Conservation (phyloP, 2,797 vertebrate genomes). For the Cirrhinus mrigala region DNA sequence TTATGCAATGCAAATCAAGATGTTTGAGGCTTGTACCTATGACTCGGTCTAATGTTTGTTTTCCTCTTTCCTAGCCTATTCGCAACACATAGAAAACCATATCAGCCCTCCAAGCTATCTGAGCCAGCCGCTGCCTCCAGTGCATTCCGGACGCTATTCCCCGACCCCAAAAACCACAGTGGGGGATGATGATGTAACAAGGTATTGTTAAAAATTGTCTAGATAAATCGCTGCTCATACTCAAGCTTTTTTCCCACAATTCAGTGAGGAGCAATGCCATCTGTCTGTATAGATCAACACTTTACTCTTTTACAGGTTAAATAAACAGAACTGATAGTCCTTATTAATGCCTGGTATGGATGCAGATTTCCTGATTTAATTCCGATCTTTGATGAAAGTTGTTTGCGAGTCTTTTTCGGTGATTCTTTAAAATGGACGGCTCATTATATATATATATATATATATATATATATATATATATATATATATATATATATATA, state of each 20-base stretch:
- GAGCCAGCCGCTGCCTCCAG: slow-evolving; percentile 82
- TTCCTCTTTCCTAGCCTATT: slow-evolving; percentile 81
- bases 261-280: neutral
- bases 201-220: slow-evolving; percentile 75
- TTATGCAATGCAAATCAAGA: neutral
- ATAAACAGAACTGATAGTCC: neutral
- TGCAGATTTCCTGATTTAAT: neutral
- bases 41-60: slow-evolving; percentile 10
- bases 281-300: neutral
- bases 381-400: neutral
- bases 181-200: slow-evolving; percentile 90
- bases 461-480: no score
- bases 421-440: neutral
- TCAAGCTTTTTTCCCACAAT: neutral
- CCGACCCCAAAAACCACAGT: slow-evolving; percentile 87
- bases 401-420: neutral
- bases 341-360: neutral
- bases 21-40: neutral
- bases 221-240: neutral
- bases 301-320: neutral
- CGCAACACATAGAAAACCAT: slow-evolving; percentile 93
- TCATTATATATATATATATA: no score
- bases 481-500: no score
- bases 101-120: slow-evolving; percentile 86
- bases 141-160: slow-evolving; percentile 88